Evolutionary conservation across 2,888 invertebrate species (phyloP).

Genomic region (Scaptomyza caliginosa): DNA sequence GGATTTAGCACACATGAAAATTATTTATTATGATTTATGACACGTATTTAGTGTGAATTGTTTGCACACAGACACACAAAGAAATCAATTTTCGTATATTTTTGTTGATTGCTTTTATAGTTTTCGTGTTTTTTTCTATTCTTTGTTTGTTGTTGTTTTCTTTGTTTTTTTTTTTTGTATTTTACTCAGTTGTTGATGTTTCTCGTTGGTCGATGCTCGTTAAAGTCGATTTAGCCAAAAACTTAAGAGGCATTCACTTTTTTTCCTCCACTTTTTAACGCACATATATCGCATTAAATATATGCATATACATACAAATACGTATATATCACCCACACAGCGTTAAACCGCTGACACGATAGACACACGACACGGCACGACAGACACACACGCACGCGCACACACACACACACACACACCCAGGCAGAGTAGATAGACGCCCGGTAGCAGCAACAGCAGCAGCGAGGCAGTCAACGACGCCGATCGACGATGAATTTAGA

Average conservation of each 20-base stretch:
- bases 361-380: slow-evolving; percentile 1
- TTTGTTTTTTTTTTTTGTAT: slow-evolving; percentile 19
- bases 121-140: neutral
- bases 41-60: slow-evolving; percentile 35
- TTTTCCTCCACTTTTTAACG: slow-evolving; percentile 9
- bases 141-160: slow-evolving; percentile 5
- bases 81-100: slow-evolving; percentile 21
- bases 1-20: slow-evolving; percentile 30
- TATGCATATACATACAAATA: neutral
- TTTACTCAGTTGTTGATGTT: slow-evolving; percentile 36
- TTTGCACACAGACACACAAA: neutral
- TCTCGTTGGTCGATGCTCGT: slow-evolving; percentile 32
- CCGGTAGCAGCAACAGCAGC: slow-evolving; percentile 33
- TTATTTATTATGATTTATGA: slow-evolving; percentile 52
- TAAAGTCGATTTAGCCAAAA: slow-evolving; percentile 26
- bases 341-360: neutral
- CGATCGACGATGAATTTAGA: slow-evolving; percentile 75
- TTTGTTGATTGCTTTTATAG: neutral
- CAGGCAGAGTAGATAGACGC: slow-evolving; percentile 18
- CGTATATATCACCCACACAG: slow-evolving; percentile 11
- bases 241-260: slow-evolving; percentile 19
- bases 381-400: slow-evolving; percentile 1
- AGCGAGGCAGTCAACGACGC: slow-evolving; percentile 49
- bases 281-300: slow-evolving; percentile 21
- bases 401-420: slow-evolving; percentile 18